A percentile compares a stretch with the other conserved stretches of the same genome.
Evolutionary conservation across 1,140 invertebrate species (phyloP).

Genomic region (Drosophila ananassae): DNA sequence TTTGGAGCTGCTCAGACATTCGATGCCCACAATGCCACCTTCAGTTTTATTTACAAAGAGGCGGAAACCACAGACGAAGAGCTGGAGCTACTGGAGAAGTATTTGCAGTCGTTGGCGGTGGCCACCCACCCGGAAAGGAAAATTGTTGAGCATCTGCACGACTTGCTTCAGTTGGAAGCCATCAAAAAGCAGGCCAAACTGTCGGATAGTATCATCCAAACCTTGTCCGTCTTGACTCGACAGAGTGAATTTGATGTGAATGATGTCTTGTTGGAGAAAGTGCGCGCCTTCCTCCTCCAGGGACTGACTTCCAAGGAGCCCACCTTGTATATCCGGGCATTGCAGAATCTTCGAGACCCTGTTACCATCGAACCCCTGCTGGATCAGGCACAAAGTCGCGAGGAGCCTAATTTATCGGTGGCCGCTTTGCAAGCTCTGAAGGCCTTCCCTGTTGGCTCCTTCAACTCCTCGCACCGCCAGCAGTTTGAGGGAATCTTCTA

Average conservation of each 20-base stretch:
- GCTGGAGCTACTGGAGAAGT: slow-evolving; percentile 88
- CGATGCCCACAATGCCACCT: slow-evolving; percentile 88
- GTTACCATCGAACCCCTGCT: slow-evolving; percentile 87
- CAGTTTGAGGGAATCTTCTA: slow-evolving; percentile 87
- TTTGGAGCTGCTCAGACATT: slow-evolving; percentile 88
- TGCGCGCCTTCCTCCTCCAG: slow-evolving; percentile 48
- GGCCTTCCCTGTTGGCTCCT: slow-evolving; percentile 84
- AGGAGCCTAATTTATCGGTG: slow-evolving; percentile 85
- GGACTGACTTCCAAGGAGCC: slow-evolving; percentile 65
- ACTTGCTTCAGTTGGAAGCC: slow-evolving; percentile 76
- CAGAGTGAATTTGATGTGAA: slow-evolving; percentile 73
- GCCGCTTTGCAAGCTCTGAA: slow-evolving; percentile 88
- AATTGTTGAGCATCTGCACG: slow-evolving; percentile 87
- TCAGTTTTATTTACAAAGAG: slow-evolving; percentile 87
- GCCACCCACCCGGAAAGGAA: slow-evolving; percentile 86
- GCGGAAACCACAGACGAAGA: slow-evolving; percentile 85
- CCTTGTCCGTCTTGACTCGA: slow-evolving; percentile 87
- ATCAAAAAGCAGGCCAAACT: slow-evolving; percentile 86
- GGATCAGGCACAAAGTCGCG: slow-evolving; percentile 84
- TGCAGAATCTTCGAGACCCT: slow-evolving; percentile 88
- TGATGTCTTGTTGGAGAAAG: slow-evolving; percentile 55
- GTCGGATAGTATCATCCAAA: slow-evolving; percentile 87
- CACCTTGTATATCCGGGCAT: slow-evolving; percentile 87
- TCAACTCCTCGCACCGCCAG: slow-evolving; percentile 81
- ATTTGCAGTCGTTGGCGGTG: slow-evolving; percentile 89